These are phyloP conservation scores for Phorcus lineatus DNA, from an alignment of 2,888 invertebrate species.

Conservation along the genomic window DNA sequence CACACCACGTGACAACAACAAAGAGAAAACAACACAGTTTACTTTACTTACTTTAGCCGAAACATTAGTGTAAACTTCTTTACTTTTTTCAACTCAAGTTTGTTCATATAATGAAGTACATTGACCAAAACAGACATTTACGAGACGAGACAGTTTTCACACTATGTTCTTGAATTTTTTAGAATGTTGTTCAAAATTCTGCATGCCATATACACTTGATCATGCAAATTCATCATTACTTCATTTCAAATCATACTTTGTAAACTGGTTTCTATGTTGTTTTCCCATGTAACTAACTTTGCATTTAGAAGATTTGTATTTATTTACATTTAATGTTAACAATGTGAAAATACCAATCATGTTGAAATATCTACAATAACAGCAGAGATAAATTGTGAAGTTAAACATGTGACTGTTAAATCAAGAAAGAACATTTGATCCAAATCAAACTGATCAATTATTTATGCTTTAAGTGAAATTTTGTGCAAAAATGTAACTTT, in stretches of 20 bases:
- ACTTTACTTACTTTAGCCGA: not conserved
- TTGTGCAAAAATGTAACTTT: not conserved
- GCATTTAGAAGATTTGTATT: not conserved
- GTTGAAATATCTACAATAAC: slow-evolving; percentile 15
- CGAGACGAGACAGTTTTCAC: not conserved
- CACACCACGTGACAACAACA: slow-evolving; percentile 11
- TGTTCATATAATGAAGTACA: not conserved
- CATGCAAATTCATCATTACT: not conserved
- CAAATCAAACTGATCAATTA: not conserved
- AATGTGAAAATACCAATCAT: slow-evolving; percentile 20
- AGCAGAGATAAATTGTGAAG: slow-evolving; percentile 6
- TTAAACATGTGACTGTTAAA: slow-evolving; percentile 12
- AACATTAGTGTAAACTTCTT: not conserved
- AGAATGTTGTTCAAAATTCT: not conserved
- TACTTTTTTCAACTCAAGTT: not conserved
- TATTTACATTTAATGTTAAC: not conserved
- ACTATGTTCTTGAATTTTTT: not conserved
- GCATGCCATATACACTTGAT: not conserved
- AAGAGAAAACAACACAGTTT: slow-evolving; percentile 16
- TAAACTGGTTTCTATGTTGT: not conserved
- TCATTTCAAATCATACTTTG: not conserved
- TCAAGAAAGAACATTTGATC: slow-evolving; percentile 17
- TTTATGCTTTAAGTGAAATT: not conserved
- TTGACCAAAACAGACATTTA: not conserved
- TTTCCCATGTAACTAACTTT: not conserved